Percentiles rank a stretch among this genome's conserved stretches.
Conservation (phyloP, 2,797 vertebrate genomes). For the Aldrovandia affinis region DNA sequence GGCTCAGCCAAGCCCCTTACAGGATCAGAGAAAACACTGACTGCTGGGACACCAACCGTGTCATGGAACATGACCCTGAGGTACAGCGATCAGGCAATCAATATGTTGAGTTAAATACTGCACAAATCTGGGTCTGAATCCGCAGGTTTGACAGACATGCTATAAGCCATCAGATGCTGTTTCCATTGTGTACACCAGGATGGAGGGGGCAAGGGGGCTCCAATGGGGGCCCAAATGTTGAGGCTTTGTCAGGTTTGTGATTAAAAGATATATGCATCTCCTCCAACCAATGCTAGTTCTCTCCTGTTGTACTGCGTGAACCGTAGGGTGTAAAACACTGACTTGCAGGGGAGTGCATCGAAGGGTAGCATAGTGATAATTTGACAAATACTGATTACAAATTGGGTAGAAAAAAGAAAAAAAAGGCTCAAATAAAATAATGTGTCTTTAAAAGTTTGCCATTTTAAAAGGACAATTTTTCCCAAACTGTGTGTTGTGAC, state of each 20-base stretch:
- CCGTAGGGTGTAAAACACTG: not conserved
- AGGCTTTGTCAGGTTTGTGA: not conserved
- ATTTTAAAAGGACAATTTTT: too few relatives aligned
- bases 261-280: not conserved
- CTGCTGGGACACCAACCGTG: constrained; percentile 72
- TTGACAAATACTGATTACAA: not conserved
- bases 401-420: not conserved
- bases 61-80: constrained; percentile 76
- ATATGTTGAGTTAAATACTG: constrained; percentile 76
- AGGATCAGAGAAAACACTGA: constrained; percentile 61
- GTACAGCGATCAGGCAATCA: constrained; percentile 74
- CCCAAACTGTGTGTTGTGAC: too few relatives aligned
- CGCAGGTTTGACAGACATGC: constrained; percentile 68
- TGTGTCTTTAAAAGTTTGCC: too few relatives aligned
- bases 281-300: not conserved
- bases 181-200: not conserved
- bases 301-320: not conserved
- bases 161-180: not conserved
- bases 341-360: too few relatives aligned
- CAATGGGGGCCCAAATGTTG: not conserved
- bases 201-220: not conserved
- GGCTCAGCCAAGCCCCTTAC: constrained; percentile 71
- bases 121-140: constrained; percentile 32
- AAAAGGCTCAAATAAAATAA: not conserved
- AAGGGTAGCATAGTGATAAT: too few relatives aligned